Conservation (phyloP, 2,113 vertebrate genomes). For the Triplophysa rosa region DNA sequence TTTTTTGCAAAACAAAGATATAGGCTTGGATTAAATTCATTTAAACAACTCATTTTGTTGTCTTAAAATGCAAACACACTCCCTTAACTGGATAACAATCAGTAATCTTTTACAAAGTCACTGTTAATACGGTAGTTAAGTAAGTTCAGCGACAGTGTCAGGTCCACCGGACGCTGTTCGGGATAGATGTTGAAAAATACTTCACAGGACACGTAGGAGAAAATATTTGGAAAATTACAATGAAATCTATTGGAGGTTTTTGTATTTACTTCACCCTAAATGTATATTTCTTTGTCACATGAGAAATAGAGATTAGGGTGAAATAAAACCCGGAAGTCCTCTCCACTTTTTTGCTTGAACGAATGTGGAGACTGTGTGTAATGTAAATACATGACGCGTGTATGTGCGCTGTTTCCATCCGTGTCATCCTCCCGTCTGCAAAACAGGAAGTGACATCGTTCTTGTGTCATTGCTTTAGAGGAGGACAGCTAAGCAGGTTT, state of each 20-base stretch:
- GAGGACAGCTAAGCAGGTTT: neutral
- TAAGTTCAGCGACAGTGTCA: neutral
- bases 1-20: neutral
- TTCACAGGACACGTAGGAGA: neutral
- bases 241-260: neutral
- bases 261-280: neutral
- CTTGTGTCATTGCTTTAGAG: neutral
- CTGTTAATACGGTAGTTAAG: constrained; percentile 17
- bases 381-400: neutral
- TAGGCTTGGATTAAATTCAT: constrained; percentile 7
- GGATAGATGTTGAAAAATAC: neutral
- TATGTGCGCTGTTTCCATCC: neutral
- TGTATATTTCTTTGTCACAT: no score
- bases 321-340: neutral
- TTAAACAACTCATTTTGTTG: neutral
- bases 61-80: neutral
- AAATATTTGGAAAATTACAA: neutral
- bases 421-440: neutral
- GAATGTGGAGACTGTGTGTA: neutral
- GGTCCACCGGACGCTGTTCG: neutral
- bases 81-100: neutral
- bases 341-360: neutral
- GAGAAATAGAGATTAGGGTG: no score
- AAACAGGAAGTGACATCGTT: constrained; percentile 14
- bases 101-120: neutral